Evolutionary conservation across 2,797 vertebrate species (phyloP), one percentile per base, ranked within the genome.

Genomic region (Erethizon dorsatum): DNA sequence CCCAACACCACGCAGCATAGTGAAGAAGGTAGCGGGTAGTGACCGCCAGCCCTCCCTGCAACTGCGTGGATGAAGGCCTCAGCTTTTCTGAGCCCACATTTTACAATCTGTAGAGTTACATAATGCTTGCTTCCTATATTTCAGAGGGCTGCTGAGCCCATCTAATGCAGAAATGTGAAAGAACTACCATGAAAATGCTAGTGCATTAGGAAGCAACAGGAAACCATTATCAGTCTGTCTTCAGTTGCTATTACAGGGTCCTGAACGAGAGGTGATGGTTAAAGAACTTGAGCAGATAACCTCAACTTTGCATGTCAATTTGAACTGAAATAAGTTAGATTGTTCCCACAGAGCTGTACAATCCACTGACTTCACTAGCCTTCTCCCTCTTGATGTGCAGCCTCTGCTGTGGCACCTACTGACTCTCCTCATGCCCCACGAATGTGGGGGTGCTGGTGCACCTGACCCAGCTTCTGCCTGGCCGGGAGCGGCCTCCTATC

Each of bases 1-100:
- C 52, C 1, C 13, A 6, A 20, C 3, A 33, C 20, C 12, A 2
- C 1, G 31, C 0, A 79, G 20, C 8, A 18, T 9, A 0, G 17
- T 10, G 37, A 54, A 50, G 61, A 59, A 65, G 24, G 14, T 22
- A 59, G 2, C 0, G 17, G 61, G 22, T 13, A 47, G 9, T 12
- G 45, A 2, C 17, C 17, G 6, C 33, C 41, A 63, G 12, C 15
- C 37, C 28, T 57, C 24, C 26, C 37, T 45, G 14, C 10, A 84
- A 63, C 2, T 0, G 2, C 14, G 26, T 5, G 59, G 20, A 50
- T 20, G 41, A 50, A 37, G 47, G n/a, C 3, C 1, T 45, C 33
- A 56, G 22, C 61, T 75, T 83, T 63, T 91, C 24, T n/a, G 13
- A 91, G 13, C 26, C 67, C 41, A 11, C 26, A 5, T 45, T 65